A percentile compares a stretch with the other conserved stretches of the same genome.
Evolutionary conservation across 2,113 vertebrate species (phyloP).

Genomic region (Oncorhynchus keta): DNA sequence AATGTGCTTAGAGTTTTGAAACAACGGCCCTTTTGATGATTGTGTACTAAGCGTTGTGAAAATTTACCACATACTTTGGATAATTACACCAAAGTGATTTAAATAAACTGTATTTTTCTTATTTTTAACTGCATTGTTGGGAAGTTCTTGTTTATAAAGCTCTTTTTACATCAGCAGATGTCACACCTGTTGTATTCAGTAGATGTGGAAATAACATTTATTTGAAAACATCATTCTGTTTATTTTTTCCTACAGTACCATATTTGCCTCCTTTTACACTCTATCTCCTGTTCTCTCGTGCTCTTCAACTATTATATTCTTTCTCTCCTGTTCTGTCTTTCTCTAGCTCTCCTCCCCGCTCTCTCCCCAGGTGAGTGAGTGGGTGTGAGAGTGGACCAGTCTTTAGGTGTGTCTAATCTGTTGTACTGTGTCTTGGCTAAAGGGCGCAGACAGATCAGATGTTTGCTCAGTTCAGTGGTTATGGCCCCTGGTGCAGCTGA

Average conservation of each 20-base stretch:
- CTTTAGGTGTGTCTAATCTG: constrained; percentile 32
- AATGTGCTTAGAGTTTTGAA: no score
- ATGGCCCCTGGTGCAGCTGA: constrained; percentile 1
- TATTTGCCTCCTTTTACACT: constrained; percentile 2
- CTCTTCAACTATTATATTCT: background rate
- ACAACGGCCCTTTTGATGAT: no score
- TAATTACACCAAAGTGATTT: no score
- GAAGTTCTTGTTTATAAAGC: no score
- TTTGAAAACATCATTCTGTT: background rate
- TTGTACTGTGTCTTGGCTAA: constrained; percentile 29
- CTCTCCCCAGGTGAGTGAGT: constrained; percentile 33
- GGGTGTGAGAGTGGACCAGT: constrained; percentile 32
- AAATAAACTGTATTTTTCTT: no score
- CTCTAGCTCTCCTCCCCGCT: background rate
- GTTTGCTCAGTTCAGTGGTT: constrained; percentile 32
- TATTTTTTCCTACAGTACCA: background rate
- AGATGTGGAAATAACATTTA: no score
- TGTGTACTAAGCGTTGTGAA: no score
- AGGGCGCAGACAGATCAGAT: constrained; percentile 17
- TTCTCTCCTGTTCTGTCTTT: background rate
- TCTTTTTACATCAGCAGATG: no score
- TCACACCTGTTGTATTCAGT: no score
- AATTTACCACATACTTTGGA: no score
- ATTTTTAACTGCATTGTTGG: no score
- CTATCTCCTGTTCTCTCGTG: background rate